Evolutionary conservation across 2,113 vertebrate genomes (phyloP).

Genomic region (Sterna hirundo): DNA sequence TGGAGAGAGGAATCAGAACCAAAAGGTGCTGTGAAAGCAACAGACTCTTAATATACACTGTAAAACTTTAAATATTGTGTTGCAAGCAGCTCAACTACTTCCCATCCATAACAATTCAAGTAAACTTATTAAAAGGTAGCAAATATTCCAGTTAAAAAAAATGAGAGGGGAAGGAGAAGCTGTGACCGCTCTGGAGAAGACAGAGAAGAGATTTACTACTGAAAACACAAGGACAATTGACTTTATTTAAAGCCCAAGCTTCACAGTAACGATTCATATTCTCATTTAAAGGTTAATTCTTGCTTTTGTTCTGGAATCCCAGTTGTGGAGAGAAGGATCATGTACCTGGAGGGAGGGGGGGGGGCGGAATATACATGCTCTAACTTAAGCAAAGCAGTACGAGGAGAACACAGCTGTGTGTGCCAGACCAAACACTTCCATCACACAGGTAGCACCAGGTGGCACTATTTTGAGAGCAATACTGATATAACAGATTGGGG

Average conservation of each 20-base stretch:
- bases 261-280: background rate
- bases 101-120: background rate
- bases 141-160: background rate
- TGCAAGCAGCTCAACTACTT: background rate
- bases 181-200: background rate
- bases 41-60: background rate
- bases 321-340: background rate
- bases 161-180: background rate
- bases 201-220: background rate
- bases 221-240: background rate
- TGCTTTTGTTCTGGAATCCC: background rate
- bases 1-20: background rate
- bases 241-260: background rate
- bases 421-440: background rate
- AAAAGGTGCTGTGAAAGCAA: background rate
- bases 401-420: background rate
- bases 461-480: background rate
- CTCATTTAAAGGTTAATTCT: background rate
- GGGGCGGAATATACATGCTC: background rate
- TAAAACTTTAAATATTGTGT: background rate
- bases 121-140: background rate
- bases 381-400: background rate
- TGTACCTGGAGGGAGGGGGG: background rate
- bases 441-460: background rate
- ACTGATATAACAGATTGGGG: background rate